These are phyloP conservation scores for Emydocephalus ijimae DNA, from an alignment of 2,113 vertebrate genomes.

Conservation along the genomic window DNA sequence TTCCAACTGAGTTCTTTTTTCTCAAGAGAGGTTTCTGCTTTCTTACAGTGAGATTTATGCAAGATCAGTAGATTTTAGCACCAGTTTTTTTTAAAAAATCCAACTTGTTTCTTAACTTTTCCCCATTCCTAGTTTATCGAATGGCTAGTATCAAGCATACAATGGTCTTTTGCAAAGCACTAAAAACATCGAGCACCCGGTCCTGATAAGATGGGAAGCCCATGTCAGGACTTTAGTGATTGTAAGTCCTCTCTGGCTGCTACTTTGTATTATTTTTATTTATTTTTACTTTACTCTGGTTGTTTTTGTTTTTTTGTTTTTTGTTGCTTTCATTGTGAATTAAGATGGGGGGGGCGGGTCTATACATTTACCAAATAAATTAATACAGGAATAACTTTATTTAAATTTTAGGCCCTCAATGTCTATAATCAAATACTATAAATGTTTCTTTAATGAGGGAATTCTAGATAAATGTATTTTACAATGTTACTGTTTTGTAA, in stretches of 20 bases:
- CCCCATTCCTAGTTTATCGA: neutral
- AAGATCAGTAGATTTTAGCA: constrained; percentile 54
- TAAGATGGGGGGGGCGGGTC: neutral
- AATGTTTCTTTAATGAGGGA: neutral
- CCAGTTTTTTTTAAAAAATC: neutral
- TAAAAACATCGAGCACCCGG: neutral
- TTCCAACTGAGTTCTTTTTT: constrained; percentile 9
- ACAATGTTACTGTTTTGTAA: neutral
- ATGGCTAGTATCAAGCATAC: neutral
- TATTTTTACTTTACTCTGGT: neutral
- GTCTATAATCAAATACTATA: neutral
- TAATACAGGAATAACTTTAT: neutral
- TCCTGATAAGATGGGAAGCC: neutral
- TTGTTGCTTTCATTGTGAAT: neutral
- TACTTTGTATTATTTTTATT: neutral
- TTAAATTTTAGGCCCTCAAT: neutral
- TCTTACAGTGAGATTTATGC: constrained; percentile 30
- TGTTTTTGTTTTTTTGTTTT: neutral
- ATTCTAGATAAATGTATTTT: neutral
- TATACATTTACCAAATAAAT: neutral
- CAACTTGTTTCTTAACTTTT: neutral
- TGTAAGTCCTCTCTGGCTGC: neutral
- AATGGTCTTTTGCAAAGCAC: neutral
- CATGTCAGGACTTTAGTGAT: neutral
- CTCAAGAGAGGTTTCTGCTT: constrained; percentile 52